phyloP scores from a whole-genome alignment of 1,140 invertebrate genomes.

The Neoseiulus cucumeris region DNA sequence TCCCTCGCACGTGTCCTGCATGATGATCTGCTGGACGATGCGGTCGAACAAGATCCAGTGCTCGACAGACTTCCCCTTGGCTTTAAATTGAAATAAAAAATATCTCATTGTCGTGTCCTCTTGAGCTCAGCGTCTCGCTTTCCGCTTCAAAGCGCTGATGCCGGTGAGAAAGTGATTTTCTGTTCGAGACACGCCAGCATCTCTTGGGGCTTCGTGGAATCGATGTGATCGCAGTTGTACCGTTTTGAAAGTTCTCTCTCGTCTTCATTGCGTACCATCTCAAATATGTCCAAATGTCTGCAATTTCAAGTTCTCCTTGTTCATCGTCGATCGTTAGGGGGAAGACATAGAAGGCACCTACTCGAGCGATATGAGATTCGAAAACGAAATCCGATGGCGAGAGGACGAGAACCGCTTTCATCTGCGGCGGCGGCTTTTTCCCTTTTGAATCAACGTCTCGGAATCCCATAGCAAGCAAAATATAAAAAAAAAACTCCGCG shows the following conservation, averaged over 20 bases:
- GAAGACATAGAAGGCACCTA: too few species aligned
- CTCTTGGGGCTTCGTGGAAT: conserved; percentile 72
- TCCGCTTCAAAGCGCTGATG: conserved; percentile 79
- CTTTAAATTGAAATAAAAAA: conserved; percentile 46
- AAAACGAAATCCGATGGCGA: too few species aligned
- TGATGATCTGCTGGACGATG: conserved; percentile 79
- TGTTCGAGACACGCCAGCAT: conserved; percentile 84
- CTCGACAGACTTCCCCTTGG: conserved; percentile 24
- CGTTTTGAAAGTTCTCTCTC: conserved; percentile 53
- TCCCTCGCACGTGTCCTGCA: conserved; percentile 47
- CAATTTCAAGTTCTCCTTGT: too few species aligned
- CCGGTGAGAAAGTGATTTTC: conserved; percentile 74
- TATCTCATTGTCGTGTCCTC: too few species aligned
- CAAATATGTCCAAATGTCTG: conserved; percentile 77
- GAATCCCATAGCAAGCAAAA: too few species aligned
- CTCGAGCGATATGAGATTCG: too few species aligned
- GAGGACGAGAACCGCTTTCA: too few species aligned
- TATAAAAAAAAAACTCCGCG: too few species aligned
- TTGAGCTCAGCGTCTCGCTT: too few species aligned
- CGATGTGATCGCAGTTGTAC: conserved; percentile 47
- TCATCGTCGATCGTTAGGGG: too few species aligned
- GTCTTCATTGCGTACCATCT: conserved; percentile 91
- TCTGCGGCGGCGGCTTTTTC: too few species aligned
- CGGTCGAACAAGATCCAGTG: conserved; percentile 86
- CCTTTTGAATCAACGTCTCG: too few species aligned